phyloP scores from a whole-genome alignment of 2,797 vertebrate genomes.

The Dromococcyx pavoninus region DNA sequence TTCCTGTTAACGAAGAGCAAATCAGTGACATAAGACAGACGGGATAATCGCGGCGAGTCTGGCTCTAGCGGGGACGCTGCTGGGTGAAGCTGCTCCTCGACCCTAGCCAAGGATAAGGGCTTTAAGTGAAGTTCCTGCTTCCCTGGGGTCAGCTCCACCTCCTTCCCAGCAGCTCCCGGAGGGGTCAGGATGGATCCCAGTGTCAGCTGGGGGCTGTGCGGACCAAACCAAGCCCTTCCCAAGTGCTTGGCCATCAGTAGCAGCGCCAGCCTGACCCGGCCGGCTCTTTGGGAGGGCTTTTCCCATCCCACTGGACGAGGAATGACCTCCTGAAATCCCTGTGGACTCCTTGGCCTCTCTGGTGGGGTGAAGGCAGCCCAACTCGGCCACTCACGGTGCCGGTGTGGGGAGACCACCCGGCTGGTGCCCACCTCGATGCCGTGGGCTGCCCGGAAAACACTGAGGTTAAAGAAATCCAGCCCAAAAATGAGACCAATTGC shows the following conservation, averaged over 20 bases:
- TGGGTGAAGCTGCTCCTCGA: constrained; percentile 10
- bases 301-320: neutral
- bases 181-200: neutral
- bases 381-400: fast-evolving
- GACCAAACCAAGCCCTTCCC: neutral
- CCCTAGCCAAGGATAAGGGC: neutral
- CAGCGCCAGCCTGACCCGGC: neutral
- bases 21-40: constrained; percentile 35
- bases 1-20: constrained; percentile 38
- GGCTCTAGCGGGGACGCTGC: neutral
- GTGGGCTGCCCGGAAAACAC: neutral
- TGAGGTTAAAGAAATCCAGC: neutral
- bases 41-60: neutral
- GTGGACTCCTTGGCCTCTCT: neutral
- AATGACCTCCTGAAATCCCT: fast-evolving
- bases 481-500: neutral
- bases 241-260: fast-evolving
- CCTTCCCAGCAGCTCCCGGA: neutral
- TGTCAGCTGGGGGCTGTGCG: neutral
- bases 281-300: neutral
- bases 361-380: neutral
- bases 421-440: neutral
- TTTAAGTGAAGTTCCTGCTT: neutral
- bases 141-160: neutral
- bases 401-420: neutral